Base-by-base conservation (phyloP, 2,797 vertebrate genomes). In the Gallinago solitaria region DNA sequence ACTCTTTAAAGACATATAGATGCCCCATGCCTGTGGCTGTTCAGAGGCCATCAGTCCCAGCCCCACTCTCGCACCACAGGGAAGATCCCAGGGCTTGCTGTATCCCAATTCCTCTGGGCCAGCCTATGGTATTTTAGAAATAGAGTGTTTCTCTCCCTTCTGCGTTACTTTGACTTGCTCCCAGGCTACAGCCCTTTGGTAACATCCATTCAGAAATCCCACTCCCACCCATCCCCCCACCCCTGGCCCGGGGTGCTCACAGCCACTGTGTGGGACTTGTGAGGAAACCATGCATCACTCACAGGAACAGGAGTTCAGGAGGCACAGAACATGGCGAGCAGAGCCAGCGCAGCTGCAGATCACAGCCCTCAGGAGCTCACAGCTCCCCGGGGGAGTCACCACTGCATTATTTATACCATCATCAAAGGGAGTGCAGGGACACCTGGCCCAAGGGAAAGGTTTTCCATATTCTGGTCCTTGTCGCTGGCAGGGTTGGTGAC, bases 221-320 rank as follows among this genome's bases (percentile, higher is more conserved):
- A 30, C 17, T 30, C 51, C 51, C 47, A 48, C 28, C 51, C 51
- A 53, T 4, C 51, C 30, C 50, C 50, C 50, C 27, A 28, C 59
- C 43, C 23, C 20, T 5, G 21, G 47, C 47, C 47, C 1, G 4
- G 21, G 16, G 20, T 37, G 57, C 47, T 60, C 65, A 10, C 2
- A 1, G 73, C 25, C 83, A 43, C 54, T 54, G 60, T 8, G 76
- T 63, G 64, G 60, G 48, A 37, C 69, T 41, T 35, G 50, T 37
- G 83, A 32, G 65, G 77, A 75, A 39, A 74, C 21, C 1, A 67
- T 16, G 32, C 48, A 27, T 60, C 68, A 51, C 24, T 9, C 0
- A 0, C 0, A 5, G 81, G 47, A 79, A 35, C 43, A 23, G 0
- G 0, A 27, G 24, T 24, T 25, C 7, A 3, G 53, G 57, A 78